Base-by-base conservation (phyloP, 2,113 vertebrate genomes). In the Phalacrocorax pelagicus region DNA sequence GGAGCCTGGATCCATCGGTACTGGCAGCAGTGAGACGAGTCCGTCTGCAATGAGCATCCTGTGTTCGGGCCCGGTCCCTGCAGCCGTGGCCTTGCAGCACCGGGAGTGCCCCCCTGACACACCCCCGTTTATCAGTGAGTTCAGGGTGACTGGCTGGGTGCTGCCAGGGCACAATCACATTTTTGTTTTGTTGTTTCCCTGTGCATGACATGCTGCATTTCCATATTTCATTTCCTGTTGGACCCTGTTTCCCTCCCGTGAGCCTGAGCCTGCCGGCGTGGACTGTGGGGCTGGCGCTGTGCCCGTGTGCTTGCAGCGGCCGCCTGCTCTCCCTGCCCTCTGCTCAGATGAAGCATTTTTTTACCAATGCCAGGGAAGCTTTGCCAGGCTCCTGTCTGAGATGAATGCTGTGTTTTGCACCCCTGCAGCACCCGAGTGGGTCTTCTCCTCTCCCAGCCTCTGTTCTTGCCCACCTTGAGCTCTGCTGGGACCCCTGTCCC, bases 141-240 rank as follows among this genome's bases (percentile, higher is more conserved):
- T 96, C 83, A 63, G 89, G 74, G 94, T 21, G 4, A 47, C 81
- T 67, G 73, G 59, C 71, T 82, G 54, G 65, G 69, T 3, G 15
- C 88, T 67, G 58, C 3, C 36, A 81, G 94, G 80, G 86, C 92
- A 42, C 81, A 16, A 18, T 86, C 67, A 11, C 8, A 4, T 93
- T 75, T 63, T 65, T 89, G 18, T 42, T 42, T 44, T 72, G 65
- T 49, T 70, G 63, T 90, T 96, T 96, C 91, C 78, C 89, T 79
- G 65, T 78, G 93, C 75, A 46, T 96, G 95, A 96, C 91, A 87
- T 6, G 77, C 57, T 86, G 87, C 72, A 61, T 96, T 96, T 95
- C 92, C 90, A 97, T 97, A 97, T 98, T 96, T 97, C 97, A 97
- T 98, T 98, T 98, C 98, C 98, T 97, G 59, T 88, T 86, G 82